phyloP scores from a whole-genome alignment of 2,113 vertebrate species.

The Elaphurus davidianus region DNA sequence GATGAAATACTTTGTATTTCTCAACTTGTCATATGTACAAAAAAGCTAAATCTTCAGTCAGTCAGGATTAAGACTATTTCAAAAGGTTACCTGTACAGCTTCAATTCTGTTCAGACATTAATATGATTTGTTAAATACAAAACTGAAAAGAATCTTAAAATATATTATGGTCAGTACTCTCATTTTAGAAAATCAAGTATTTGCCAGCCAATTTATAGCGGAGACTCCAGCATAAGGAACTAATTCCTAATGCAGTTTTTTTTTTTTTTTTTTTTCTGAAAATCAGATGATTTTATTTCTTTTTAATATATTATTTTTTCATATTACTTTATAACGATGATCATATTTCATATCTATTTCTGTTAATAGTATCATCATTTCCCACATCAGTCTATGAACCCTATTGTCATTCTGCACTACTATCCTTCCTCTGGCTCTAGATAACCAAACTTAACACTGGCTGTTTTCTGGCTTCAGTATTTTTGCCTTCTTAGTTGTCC shows the following conservation, averaged over 20 bases:
- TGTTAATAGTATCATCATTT: background rate
- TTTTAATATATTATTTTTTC: slow-evolving; percentile 12
- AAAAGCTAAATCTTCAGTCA: background rate
- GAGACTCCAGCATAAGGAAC: background rate
- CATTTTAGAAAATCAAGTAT: background rate
- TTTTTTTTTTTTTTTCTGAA: slow-evolving; percentile 3
- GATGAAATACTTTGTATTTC: background rate
- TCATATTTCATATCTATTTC: slow-evolving; percentile 7
- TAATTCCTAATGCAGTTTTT: background rate
- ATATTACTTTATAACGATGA: slow-evolving; percentile 41
- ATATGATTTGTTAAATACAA: background rate
- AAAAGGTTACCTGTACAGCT: background rate
- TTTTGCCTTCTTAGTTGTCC: slow-evolving; percentile 12
- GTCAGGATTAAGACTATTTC: background rate
- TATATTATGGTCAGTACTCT: background rate
- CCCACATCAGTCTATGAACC: background rate
- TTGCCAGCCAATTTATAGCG: background rate
- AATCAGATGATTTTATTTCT: slow-evolving; percentile 27
- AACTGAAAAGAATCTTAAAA: background rate
- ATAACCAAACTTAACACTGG: slow-evolving; percentile 9
- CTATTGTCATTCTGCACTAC: background rate
- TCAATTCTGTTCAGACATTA: background rate
- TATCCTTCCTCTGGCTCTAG: background rate
- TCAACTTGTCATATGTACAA: background rate
- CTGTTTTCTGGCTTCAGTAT: background rate